Conservation (phyloP, 1,140 invertebrate species). For the Bombus soroeensis region DNA sequence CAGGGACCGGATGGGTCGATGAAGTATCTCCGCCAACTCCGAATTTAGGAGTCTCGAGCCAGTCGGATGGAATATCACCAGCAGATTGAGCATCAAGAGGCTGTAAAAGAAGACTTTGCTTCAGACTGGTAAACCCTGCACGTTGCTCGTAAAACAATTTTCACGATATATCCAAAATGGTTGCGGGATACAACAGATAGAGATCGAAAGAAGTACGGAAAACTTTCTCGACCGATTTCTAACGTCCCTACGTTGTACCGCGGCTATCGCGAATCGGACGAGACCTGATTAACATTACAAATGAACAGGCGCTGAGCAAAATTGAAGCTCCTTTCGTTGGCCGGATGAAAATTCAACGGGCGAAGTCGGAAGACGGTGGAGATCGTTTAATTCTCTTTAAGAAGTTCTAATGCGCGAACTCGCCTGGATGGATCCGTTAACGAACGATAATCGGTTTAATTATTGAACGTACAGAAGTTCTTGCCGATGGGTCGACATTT, state of each 20-base stretch:
- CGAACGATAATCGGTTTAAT: conserved; percentile 30
- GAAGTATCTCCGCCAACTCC: conserved; percentile 77
- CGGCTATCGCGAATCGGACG: not conserved
- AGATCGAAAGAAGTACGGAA: not conserved
- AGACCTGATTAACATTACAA: conserved; percentile 17
- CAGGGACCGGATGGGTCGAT: conserved; percentile 77
- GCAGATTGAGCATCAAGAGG: conserved; percentile 36
- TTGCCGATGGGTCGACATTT: not conserved
- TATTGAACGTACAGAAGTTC: conserved; percentile 24
- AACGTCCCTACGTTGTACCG: not conserved
- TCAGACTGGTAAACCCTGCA: not conserved
- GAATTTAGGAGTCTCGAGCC: conserved; percentile 66
- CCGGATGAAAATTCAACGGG: conserved; percentile 27
- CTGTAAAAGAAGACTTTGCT: conserved; percentile 21
- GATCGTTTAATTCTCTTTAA: not conserved
- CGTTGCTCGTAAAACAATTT: not conserved
- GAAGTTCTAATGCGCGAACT: conserved; percentile 15
- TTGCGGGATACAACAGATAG: not conserved
- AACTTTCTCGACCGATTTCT: not conserved
- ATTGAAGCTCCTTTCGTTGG: not conserved
- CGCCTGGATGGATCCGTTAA: not conserved
- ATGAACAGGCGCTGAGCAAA: not conserved
- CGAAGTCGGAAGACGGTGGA: not conserved
- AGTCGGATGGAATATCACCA: not conserved
- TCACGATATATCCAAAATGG: not conserved